Base-by-base conservation (phyloP, 2,113 vertebrate species). In the Puffinus mauretanicus region DNA sequence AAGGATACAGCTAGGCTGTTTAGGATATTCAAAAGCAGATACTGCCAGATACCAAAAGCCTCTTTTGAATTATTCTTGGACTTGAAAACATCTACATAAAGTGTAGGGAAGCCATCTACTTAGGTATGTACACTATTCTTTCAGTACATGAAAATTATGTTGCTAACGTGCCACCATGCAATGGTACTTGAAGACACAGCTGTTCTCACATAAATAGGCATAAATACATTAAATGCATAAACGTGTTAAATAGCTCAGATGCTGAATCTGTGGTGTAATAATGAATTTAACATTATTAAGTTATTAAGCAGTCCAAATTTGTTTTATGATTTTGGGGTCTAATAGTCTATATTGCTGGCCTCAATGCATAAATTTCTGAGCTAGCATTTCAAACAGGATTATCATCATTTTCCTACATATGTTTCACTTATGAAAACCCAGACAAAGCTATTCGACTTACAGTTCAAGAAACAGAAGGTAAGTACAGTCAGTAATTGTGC, bases 401-500 rank as follows among this genome's bases (percentile, higher is more conserved):
- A 64, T 47, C 11, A 34, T 44, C 0, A 32, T 84, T 79, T 67
- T 58, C 26, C 51, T 66, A 57, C 3, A 10, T 13, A 54, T 7
- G 4, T 72, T 93, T 84, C 47, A 60, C 30, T 87, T 32, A 29
- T 1, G 51, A 80, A 89, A 76, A 36, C 8, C 30, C 52, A 85
- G 32, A 40, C 1, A 60, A 67, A 62, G 21, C 38, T 47, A 22
- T 86, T 58, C 69, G 58, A 97, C 98, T 98, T 90, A 98, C 98
- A 98, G 87, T 83, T 98, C 97, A 44, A 98, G 83, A 93, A 98
- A 98, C 61, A 98, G 98, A 42, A 98, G 92, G 52, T 98, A 95
- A 18, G 97, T 82, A 62, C 98, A 98, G 52, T 98, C 98, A 66
- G 96, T 61, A 58, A 98, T 97, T 57, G 94, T 94, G 16, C 66